These are phyloP conservation scores for Python bivittatus DNA, from an alignment of 2,113 vertebrate species.

Conservation along the genomic window DNA sequence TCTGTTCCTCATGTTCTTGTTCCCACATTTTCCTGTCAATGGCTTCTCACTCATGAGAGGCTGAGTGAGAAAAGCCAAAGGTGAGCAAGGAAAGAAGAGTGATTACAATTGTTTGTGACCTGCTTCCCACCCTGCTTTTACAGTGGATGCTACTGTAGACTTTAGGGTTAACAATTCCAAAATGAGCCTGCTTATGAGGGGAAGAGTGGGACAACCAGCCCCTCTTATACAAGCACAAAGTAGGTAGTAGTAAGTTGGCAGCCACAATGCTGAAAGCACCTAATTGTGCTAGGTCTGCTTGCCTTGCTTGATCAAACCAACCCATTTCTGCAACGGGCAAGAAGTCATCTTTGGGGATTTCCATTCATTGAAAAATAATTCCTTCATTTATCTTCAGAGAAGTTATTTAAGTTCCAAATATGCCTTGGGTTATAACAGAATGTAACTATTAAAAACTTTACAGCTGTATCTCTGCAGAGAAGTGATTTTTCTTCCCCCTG, in stretches of 20 bases:
- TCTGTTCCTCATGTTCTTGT: too few relatives aligned
- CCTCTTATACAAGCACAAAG: not conserved
- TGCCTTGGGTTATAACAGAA: constrained; percentile 40
- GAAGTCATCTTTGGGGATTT: constrained; percentile 50
- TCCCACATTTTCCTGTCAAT: too few relatives aligned
- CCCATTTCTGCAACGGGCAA: constrained; percentile 14
- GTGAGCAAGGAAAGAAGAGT: too few relatives aligned
- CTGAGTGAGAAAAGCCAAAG: too few relatives aligned
- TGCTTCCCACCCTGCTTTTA: too few relatives aligned
- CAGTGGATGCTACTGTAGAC: too few relatives aligned
- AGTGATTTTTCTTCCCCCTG: constrained; percentile 41
- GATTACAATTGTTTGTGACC: too few relatives aligned
- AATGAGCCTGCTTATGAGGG: too few relatives aligned
- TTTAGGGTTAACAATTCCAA: too few relatives aligned
- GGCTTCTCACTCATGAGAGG: too few relatives aligned
- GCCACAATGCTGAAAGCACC: not conserved
- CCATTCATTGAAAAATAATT: constrained; percentile 31
- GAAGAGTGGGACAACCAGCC: not conserved
- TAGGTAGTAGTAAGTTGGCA: not conserved
- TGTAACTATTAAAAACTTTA: constrained; percentile 46
- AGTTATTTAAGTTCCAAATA: constrained; percentile 56
- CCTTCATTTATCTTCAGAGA: constrained; percentile 25
- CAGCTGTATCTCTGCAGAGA: constrained; percentile 42
- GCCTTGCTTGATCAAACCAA: not conserved
- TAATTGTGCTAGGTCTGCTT: not conserved